A percentile compares a stretch with the other conserved stretches of the same genome.
Evolutionary conservation across 92 coral and sea anemone genomes (phyloP).

Genomic region (Nematostella vectensis): DNA sequence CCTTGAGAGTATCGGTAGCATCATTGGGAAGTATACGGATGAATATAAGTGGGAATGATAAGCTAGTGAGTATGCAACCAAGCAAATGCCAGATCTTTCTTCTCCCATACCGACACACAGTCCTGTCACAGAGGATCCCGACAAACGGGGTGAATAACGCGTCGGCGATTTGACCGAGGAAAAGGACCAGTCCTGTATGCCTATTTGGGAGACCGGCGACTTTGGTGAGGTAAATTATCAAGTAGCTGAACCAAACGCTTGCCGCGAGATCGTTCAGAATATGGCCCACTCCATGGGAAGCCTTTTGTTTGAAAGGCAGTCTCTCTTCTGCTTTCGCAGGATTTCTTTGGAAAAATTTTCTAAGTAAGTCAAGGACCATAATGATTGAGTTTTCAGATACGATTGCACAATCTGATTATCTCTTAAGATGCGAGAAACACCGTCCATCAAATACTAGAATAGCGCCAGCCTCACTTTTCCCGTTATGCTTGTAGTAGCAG

Average conservation of each 20-base stretch:
- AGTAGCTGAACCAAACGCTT: slow-evolving; percentile 75
- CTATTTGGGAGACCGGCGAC: slow-evolving; percentile 72
- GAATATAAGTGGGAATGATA: slow-evolving; percentile 56
- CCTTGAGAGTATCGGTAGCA: slow-evolving; percentile 44
- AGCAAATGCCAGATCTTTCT: slow-evolving; percentile 78
- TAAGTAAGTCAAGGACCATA: too few species aligned
- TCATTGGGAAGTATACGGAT: slow-evolving; percentile 47
- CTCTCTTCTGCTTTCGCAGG: too few species aligned
- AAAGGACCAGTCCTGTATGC: slow-evolving; percentile 64
- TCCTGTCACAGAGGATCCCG: slow-evolving; percentile 64
- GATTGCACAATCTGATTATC: too few species aligned
- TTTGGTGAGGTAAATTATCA: slow-evolving; percentile 65
- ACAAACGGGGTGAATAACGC: slow-evolving; percentile 77
- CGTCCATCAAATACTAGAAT: too few species aligned
- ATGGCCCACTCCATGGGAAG: slow-evolving; percentile 73
- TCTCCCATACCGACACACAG: slow-evolving; percentile 83
- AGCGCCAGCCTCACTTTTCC: too few species aligned
- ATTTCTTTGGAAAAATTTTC: too few species aligned
- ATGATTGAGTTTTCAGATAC: too few species aligned
- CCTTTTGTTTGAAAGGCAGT: slow-evolving; percentile 43
- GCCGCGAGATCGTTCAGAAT: slow-evolving; percentile 80
- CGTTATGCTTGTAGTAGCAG: too few species aligned
- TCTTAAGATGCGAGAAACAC: too few species aligned
- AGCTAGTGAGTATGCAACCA: slow-evolving; percentile 48
- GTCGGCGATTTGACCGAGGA: slow-evolving; percentile 71